phyloP scores from a whole-genome alignment of 2,888 invertebrate species.

The Polyploca ridens region DNA sequence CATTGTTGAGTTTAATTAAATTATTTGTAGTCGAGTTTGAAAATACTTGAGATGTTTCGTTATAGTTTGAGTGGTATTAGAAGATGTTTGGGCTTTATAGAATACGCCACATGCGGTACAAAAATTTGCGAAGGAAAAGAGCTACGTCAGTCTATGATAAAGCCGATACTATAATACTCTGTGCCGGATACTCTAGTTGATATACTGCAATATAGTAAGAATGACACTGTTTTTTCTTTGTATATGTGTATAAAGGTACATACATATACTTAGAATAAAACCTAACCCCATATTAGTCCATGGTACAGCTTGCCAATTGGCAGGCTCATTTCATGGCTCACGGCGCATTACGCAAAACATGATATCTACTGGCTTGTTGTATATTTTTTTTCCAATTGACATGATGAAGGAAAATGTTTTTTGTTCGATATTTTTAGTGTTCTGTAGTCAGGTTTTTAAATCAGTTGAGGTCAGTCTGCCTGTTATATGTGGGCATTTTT shows the following conservation, averaged over 20 bases:
- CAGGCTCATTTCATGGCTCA: slow-evolving; percentile 56
- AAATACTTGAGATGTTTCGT: slow-evolving; percentile 9
- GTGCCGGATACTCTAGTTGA: no score
- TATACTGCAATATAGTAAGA: no score
- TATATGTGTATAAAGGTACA: no score
- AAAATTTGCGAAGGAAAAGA: not conserved
- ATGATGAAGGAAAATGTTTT: not conserved
- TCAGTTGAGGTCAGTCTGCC: no score
- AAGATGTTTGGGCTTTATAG: not conserved
- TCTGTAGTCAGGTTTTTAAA: no score
- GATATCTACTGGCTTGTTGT: slow-evolving; percentile 33
- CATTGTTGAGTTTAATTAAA: slow-evolving; percentile 73
- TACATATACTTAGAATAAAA: no score
- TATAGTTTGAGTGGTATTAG: not conserved
- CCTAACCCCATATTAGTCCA: not conserved
- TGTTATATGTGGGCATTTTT: no score
- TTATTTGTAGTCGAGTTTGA: slow-evolving; percentile 44
- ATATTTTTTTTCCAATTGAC: slow-evolving; percentile 36
- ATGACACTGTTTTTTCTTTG: no score
- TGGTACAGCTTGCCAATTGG: slow-evolving; percentile 24
- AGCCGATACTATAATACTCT: no score
- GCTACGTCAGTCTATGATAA: no score
- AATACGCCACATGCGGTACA: not conserved
- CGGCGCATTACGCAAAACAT: slow-evolving; percentile 47
- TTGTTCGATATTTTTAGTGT: not conserved